These are phyloP conservation scores for Eumerus sabulonum DNA, from an alignment of 2,888 invertebrate genomes.

Conservation along the genomic window DNA sequence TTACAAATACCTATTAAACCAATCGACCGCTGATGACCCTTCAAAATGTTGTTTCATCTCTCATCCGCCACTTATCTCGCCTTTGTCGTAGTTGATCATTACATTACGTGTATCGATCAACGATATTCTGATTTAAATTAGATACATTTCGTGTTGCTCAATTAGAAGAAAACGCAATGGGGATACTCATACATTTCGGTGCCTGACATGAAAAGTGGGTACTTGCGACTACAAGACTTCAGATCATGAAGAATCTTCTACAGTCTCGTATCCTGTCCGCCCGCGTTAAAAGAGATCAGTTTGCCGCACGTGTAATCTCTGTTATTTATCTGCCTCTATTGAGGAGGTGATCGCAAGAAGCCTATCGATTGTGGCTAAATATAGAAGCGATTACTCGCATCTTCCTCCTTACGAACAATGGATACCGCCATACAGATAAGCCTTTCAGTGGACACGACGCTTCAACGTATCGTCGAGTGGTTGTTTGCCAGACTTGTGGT, in stretches of 20 bases:
- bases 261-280: conserved; percentile 18
- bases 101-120: not conserved
- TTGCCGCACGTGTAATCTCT: conserved; percentile 41
- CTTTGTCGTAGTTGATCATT: too few species aligned
- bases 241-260: conserved; percentile 9
- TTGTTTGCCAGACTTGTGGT: conserved; percentile 17
- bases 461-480: conserved; percentile 47
- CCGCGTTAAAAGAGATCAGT: conserved; percentile 13
- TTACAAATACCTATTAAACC: not conserved
- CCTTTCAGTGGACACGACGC: not conserved
- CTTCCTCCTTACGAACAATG: conserved; percentile 45
- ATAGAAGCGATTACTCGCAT: conserved; percentile 68
- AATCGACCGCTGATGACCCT: not conserved
- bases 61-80: conserved; percentile 1
- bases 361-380: conserved; percentile 50
- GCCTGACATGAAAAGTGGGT: not conserved
- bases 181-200: not conserved
- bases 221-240: not conserved
- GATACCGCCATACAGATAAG: conserved; percentile 1
- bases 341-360: conserved; percentile 34
- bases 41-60: not conserved
- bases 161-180: conserved; percentile 4
- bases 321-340: conserved; percentile 25
- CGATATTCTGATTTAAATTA: conserved; percentile 32
- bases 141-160: conserved; percentile 24